Evolutionary conservation across 2,113 vertebrate genomes (phyloP), one percentile per base, ranked within the genome.

Genomic region (Uropsilus gracilis): DNA sequence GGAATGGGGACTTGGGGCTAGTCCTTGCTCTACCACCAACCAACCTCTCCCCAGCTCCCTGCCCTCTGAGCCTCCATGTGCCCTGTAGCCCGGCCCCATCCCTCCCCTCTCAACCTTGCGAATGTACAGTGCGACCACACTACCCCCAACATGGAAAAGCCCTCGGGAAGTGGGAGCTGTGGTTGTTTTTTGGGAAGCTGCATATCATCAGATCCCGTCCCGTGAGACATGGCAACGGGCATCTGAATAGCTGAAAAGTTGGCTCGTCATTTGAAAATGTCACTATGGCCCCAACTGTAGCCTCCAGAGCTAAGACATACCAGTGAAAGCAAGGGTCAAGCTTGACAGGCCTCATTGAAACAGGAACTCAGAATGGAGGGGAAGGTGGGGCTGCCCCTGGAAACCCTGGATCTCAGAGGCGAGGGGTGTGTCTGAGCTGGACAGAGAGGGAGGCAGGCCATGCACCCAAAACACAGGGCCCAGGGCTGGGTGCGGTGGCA

Each of bases 341-440:
- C n/a, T 81, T n/a, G 42, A 63, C 46, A 46, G 32, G 3, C 32
- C 46, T 30, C 1, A 12, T 9, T 8, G 72, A 53, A 8, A 44
- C 13, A 0, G 37, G 69, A 8, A 11, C 80, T 18, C 44, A n/a
- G 11, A 13, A 6, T 34, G 30, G 32, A 61, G 48, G 17, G 55
- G 61, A n/a, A n/a, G n/a, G n/a, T 4, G 11, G 30, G n/a, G 12
- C 20, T 3, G 4, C 11, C 5, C 44, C 11, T 2, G 0, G 0
- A 16, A 30, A 37, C 4, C 2, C 12, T 0, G 2, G 63, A 13
- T 32, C 57, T 11, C n/a, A 8, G 64, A 46, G 46, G 34, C 6
- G 0, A 6, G 20, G 16, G 7, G 30, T 22, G 80, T 2, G 8
- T 24, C 61, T 39, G 73, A 42, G 82, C 42, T 20, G 7, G 28